phyloP scores from a whole-genome alignment of 2,113 vertebrate genomes.

The Addax nasomaculatus region DNA sequence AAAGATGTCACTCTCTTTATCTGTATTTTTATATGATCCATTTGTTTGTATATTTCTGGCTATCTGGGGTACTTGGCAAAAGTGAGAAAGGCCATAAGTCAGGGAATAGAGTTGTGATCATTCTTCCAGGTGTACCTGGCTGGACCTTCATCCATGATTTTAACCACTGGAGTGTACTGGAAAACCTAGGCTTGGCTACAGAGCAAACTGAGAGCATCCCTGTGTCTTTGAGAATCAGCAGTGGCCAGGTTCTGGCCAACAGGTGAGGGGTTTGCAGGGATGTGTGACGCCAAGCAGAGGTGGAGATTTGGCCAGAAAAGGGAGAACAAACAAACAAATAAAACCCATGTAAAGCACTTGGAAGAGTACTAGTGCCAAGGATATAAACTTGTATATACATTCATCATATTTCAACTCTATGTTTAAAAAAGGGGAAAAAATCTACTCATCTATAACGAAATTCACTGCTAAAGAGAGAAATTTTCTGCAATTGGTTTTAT shows the following conservation, averaged over 20 bases:
- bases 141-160: not conserved
- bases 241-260: no score
- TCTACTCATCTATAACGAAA: not conserved
- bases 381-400: not conserved
- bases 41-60: not conserved
- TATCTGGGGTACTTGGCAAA: not conserved
- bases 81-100: not conserved
- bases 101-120: not conserved
- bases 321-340: not conserved
- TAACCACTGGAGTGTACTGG: not conserved
- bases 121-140: not conserved
- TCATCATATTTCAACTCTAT: not conserved
- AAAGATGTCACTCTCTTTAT: not conserved
- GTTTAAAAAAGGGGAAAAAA: not conserved
- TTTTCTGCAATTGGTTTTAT: not conserved
- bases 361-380: not conserved
- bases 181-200: not conserved
- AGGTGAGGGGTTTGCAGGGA: no score
- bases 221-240: not conserved
- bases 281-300: not conserved
- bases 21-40: not conserved
- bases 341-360: not conserved
- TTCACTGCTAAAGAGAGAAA: not conserved
- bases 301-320: not conserved
- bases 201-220: not conserved